Evolutionary conservation across 2,797 vertebrate genomes (phyloP), one percentile per base, ranked within the genome.

Genomic region (Neosalanx taihuensis): DNA sequence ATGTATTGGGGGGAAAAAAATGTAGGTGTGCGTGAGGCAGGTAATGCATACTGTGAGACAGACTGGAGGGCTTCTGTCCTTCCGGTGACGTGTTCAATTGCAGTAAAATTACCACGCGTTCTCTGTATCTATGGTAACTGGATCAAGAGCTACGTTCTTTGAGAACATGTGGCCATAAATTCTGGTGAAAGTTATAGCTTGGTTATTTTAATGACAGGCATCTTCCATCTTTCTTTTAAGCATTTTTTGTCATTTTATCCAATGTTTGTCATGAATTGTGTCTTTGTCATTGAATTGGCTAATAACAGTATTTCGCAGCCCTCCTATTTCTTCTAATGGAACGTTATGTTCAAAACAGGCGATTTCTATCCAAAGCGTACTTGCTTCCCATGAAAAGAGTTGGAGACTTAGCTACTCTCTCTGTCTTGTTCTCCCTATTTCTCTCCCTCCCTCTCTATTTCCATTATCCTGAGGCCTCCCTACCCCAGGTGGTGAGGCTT

Each of bases 261-360:
- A 15, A 3, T 2, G 31, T 23, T 29, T 23, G 13, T 41, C 51
- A 37, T 46, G 4, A 41, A 41, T 56, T 67, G 29, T 4, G 12
- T 12, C 58, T 56, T 69, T 53, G 31, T 69, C 58, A 33, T 31
- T 20, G 33, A 30, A 51, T n/a, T 15, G 65, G 23, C 30, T 62
- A 60, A 79, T 72, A 70, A 78, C 72, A 70, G 73, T 72, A 33
- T 56, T 70, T 71, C 63, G 0, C 4, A 13, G 57, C 20, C 3
- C 67, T 37, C 33, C 70, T 60, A 67, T 72, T 67, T 37, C 7
- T 63, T 35, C 18, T 57, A 31, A 20, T 58, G 30, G 51, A 29
- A 72, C 41, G 56, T 69, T 74, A 69, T 66, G 29, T 51, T 12
- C 12, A 26, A 18, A 23, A 63, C 56, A 23, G 20, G 46, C 13